phyloP scores from a whole-genome alignment of 2,113 vertebrate genomes.

The Tor tambroides region DNA sequence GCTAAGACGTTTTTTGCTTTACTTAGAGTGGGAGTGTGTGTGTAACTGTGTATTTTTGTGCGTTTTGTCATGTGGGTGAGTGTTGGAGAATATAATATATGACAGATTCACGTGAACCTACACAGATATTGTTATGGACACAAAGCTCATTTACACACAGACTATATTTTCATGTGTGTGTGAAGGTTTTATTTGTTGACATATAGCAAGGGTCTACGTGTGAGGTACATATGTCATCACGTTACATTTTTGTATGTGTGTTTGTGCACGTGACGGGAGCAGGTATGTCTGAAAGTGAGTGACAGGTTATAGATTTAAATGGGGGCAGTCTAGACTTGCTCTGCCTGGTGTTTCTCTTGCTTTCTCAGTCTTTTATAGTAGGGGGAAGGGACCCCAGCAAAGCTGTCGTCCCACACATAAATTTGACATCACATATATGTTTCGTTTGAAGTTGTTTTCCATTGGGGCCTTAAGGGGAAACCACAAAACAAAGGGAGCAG shows the following conservation, averaged over 20 bases:
- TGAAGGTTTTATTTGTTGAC: neutral
- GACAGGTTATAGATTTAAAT: slow-evolving; percentile 68
- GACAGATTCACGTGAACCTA: neutral
- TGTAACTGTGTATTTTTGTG: neutral
- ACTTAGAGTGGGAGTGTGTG: neutral
- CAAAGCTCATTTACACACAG: neutral
- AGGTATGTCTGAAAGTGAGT: slow-evolving; percentile 69
- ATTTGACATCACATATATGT: slow-evolving; percentile 65
- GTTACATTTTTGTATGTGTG: neutral
- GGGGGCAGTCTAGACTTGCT: slow-evolving; percentile 71
- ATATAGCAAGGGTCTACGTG: neutral
- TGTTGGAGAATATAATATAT: slow-evolving; percentile 1
- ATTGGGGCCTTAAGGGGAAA: slow-evolving; percentile 63
- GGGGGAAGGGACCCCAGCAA: slow-evolving; percentile 46
- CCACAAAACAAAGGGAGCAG: slow-evolving; percentile 66
- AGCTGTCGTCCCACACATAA: slow-evolving; percentile 55
- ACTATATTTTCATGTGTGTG: neutral
- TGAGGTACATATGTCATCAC: neutral
- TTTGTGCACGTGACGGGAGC: slow-evolving; percentile 27
- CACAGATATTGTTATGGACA: neutral
- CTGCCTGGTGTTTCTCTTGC: slow-evolving; percentile 62
- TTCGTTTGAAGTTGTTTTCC: slow-evolving; percentile 68
- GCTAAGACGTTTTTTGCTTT: slow-evolving; percentile 12
- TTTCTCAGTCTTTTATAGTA: slow-evolving; percentile 60
- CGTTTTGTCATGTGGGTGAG: slow-evolving; percentile 8